These are phyloP conservation scores for Adrianichthys oophorus DNA, from an alignment of 2,797 vertebrate genomes.

Conservation along the genomic window DNA sequence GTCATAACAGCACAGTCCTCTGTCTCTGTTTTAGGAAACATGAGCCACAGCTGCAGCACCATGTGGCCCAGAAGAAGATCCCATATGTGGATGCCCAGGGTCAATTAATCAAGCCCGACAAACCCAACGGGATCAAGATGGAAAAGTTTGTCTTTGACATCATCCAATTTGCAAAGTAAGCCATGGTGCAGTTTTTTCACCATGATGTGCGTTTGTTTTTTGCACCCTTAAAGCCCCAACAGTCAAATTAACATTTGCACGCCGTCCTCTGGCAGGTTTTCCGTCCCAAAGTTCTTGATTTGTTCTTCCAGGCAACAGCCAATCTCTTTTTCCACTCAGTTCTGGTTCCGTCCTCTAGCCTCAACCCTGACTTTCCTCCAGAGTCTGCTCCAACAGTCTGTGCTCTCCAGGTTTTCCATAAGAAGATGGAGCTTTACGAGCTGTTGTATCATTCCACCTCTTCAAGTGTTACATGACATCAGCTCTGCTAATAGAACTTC, in stretches of 20 bases:
- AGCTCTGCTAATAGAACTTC: constrained; percentile 56
- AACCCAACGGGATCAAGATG: constrained; percentile 99
- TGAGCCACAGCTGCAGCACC: constrained; percentile 91
- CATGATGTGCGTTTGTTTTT: too few species aligned
- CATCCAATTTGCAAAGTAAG: constrained; percentile 97
- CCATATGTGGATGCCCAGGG: constrained; percentile 84
- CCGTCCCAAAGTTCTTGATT: constrained; percentile 14
- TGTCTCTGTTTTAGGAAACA: constrained; percentile 76
- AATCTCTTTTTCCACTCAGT: constrained; percentile 30
- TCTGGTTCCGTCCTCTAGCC: constrained; percentile 14
- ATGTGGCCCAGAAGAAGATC: constrained; percentile 97
- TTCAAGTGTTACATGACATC: constrained; percentile 56
- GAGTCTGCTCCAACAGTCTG: constrained; percentile 35
- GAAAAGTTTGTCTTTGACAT: constrained; percentile 99
- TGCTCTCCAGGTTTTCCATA: constrained; percentile 46
- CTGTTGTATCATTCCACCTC: constrained; percentile 48
- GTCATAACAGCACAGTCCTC: constrained; percentile 1
- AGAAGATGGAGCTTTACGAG: constrained; percentile 60
- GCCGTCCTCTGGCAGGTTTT: constrained; percentile 29
- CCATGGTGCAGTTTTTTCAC: constrained; percentile 13
- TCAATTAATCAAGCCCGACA: constrained; percentile 85
- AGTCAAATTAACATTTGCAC: constrained; percentile 11
- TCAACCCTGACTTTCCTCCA: constrained; percentile 20
- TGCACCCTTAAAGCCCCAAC: too few species aligned
- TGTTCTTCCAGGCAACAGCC: constrained; percentile 27